A percentile compares a stretch with the other conserved stretches of the same genome.
These are phyloP conservation scores for Monodelphis domestica DNA, from an alignment of 2,797 vertebrate genomes.

Conservation along the genomic window DNA sequence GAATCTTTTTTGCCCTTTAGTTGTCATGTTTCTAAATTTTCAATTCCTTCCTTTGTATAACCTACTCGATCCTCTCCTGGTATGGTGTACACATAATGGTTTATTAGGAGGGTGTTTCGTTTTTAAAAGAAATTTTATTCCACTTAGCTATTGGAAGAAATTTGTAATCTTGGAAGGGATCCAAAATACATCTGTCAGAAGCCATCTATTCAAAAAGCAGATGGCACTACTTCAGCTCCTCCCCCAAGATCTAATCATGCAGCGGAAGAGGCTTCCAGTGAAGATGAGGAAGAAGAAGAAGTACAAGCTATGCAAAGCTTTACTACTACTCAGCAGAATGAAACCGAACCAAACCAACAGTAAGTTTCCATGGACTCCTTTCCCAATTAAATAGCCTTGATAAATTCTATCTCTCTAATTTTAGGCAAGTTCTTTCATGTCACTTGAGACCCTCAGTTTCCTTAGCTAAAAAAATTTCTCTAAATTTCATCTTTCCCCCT, in stretches of 20 bases:
- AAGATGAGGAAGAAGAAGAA: conserved; percentile 97
- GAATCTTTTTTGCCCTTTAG: no score
- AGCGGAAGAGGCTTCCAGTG: conserved; percentile 97
- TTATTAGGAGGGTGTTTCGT: no score
- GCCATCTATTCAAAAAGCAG: conserved; percentile 97
- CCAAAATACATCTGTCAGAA: conserved; percentile 98
- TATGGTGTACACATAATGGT: no score
- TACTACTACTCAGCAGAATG: conserved; percentile 93
- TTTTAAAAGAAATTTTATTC: no score
- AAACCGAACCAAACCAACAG: conserved; percentile 96
- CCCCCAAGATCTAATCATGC: conserved; percentile 96
- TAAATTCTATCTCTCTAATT: no score
- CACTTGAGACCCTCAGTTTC: no score
- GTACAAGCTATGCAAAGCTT: conserved; percentile 93
- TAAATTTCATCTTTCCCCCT: no score
- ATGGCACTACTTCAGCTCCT: conserved; percentile 93
- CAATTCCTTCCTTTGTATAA: no score
- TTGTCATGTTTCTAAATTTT: no score
- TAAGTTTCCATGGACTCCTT: conserved; percentile 85
- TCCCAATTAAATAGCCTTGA: not conserved
- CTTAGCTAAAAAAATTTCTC: no score
- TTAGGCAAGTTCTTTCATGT: no score
- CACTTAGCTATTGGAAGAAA: conserved; percentile 94
- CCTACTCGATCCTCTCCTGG: no score
- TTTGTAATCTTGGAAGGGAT: conserved; percentile 95